These are phyloP conservation scores for Passer montanus DNA, from an alignment of 2,113 vertebrate genomes.

Conservation along the genomic window DNA sequence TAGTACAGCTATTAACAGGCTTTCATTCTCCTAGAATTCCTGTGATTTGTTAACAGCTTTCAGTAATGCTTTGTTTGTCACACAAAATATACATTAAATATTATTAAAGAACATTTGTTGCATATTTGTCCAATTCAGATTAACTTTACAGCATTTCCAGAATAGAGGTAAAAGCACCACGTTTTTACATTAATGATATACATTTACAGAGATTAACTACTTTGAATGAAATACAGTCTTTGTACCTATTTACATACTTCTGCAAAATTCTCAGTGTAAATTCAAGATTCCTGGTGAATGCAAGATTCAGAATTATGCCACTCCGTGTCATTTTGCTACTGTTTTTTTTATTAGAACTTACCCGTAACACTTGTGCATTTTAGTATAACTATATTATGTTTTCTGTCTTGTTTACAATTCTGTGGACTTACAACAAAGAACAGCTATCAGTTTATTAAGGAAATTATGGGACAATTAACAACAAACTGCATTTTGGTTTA, in stretches of 20 bases:
- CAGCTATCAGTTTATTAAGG: not conserved
- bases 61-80: constrained; percentile 32
- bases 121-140: constrained; percentile 3
- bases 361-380: constrained; percentile 63
- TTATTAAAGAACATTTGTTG: constrained; percentile 41
- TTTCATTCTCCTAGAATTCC: constrained; percentile 21
- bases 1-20: constrained; percentile 21
- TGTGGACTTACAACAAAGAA: constrained; percentile 27
- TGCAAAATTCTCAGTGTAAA: constrained; percentile 42
- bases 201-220: constrained; percentile 25
- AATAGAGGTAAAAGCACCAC: not conserved
- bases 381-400: not conserved
- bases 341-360: constrained; percentile 65
- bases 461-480: constrained; percentile 34
- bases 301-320: constrained; percentile 33
- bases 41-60: constrained; percentile 1
- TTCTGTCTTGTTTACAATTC: constrained; percentile 31
- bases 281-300: constrained; percentile 25
- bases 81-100: constrained; percentile 22
- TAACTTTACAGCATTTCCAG: constrained; percentile 10
- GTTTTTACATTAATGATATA: constrained; percentile 50
- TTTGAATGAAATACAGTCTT: constrained; percentile 46
- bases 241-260: constrained; percentile 41
- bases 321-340: not conserved
- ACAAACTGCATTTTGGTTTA: constrained; percentile 42